phyloP scores from a whole-genome alignment of 2,888 invertebrate species.

The Shargacucullia verbasci region DNA sequence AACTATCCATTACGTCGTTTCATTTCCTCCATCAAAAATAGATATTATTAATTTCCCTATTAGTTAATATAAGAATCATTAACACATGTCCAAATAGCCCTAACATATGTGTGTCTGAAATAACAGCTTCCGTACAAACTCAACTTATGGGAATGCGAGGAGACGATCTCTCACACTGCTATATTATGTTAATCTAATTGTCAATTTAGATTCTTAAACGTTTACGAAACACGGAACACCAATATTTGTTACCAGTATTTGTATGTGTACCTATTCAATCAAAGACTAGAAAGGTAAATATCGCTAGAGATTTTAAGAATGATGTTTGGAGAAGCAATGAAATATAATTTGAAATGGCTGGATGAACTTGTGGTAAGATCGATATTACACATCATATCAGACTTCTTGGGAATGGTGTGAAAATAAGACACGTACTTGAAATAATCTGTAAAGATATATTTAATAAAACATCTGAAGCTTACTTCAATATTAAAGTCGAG shows the following conservation, averaged over 20 bases:
- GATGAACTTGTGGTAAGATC: slow-evolving; percentile 33
- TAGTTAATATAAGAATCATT: slow-evolving; percentile 49
- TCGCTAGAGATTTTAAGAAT: slow-evolving; percentile 29
- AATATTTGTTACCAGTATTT: slow-evolving; percentile 55
- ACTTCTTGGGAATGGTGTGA: slow-evolving; percentile 6
- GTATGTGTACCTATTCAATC: slow-evolving; percentile 54
- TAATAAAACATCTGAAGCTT: slow-evolving; percentile 5
- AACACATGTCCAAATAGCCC: slow-evolving; percentile 46
- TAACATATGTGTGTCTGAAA: slow-evolving; percentile 44
- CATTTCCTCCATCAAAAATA: slow-evolving; percentile 33
- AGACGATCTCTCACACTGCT: slow-evolving; percentile 35
- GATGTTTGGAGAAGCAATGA: slow-evolving; percentile 27
- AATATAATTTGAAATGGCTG: slow-evolving; percentile 36
- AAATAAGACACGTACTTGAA: slow-evolving; percentile 8
- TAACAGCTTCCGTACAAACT: slow-evolving; percentile 47
- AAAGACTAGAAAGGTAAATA: slow-evolving; percentile 56
- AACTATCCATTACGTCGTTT: slow-evolving; percentile 26
- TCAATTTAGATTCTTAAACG: slow-evolving; percentile 64
- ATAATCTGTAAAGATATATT: slow-evolving; percentile 1
- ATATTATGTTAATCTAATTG: slow-evolving; percentile 65
- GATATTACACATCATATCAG: not conserved
- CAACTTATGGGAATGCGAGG: slow-evolving; percentile 32
- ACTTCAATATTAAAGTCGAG: not conserved
- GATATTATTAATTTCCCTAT: slow-evolving; percentile 36
- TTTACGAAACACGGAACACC: slow-evolving; percentile 50